Evolutionary conservation across 2,113 vertebrate species (phyloP), one percentile per base, ranked within the genome.

Genomic region (Hucho hucho): DNA sequence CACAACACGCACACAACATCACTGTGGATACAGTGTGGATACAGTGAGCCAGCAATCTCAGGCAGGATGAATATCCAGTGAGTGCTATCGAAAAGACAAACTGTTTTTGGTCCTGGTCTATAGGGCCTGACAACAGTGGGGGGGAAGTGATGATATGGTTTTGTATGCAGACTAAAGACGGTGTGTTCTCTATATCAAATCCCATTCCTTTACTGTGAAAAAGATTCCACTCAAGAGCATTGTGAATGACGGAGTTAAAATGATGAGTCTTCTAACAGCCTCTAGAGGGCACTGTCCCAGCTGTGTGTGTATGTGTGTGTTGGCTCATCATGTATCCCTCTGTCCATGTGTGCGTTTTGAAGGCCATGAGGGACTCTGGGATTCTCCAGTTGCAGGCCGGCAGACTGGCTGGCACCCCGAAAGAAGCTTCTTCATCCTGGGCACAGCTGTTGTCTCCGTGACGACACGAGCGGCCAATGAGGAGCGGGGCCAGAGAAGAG

Each of bases 381-480:
- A 93, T 89, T 90, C 87, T 94, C 91, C 89, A 90, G 83, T 88
- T 93, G 93, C 94, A 94, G 89, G 92, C 93, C 88, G 93, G 91
- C 93, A 96, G 94, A 95, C 95, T 93, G 94, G 93, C 95, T 94
- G 95, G 95, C 95, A 95, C 94, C 94, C 94, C 91, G 87, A 90
- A 90, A 92, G 92, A 90, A 93, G 91, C 92, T 92, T 93, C 91
- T 93, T 93, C 92, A 92, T 92, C 91, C 91, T 87, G 80, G 90
- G 92, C 90, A 92, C 92, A 93, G 92, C 92, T 93, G 91, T 93
- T 93, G 91, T 89, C 79, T 92, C 86, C 37, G 37, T 91, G 93
- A 93, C 92, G 87, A 88, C 92, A 91, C 64, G 4, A 80, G 85
- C 3, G 68, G 82, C 92, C 89, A 92, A 93, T 92, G 84, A 82